Evolutionary conservation across 2,888 invertebrate genomes (phyloP).

Genomic region (Dorcus parallelipipedus): DNA sequence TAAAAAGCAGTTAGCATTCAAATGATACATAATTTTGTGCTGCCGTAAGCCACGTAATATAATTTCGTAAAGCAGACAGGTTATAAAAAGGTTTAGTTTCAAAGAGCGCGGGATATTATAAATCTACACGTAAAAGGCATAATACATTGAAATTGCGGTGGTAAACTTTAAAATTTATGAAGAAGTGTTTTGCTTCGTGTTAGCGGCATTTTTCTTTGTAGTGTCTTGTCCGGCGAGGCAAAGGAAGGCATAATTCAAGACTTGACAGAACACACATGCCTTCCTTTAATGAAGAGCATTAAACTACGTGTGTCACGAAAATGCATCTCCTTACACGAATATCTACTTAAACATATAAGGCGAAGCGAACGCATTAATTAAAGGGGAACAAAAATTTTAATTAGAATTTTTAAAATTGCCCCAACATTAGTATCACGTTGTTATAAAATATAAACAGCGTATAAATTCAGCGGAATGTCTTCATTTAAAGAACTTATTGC

Average conservation of each 20-base stretch:
- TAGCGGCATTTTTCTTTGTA: conserved; percentile 44
- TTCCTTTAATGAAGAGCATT: conserved; percentile 35
- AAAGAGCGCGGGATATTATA: conserved; percentile 5
- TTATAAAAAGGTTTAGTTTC: not conserved
- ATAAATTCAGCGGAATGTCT: conserved; percentile 29
- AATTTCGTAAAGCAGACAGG: too few species aligned
- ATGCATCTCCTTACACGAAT: too few species aligned
- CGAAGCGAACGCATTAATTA: too few species aligned
- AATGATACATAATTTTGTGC: not conserved
- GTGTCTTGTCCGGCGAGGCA: conserved; percentile 33
- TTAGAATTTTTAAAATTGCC: not conserved
- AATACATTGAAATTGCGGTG: conserved; percentile 32
- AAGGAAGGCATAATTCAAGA: conserved; percentile 44
- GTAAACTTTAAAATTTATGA: conserved; percentile 40
- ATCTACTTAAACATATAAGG: too few species aligned
- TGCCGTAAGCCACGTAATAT: too few species aligned
- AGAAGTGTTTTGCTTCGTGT: conserved; percentile 40
- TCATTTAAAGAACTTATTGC: conserved; percentile 32
- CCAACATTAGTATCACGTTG: not conserved
- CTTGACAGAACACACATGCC: conserved; percentile 44
- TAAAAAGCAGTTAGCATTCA: not conserved
- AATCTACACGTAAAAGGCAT: conserved; percentile 22
- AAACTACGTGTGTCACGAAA: conserved; percentile 12
- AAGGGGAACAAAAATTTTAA: not conserved
- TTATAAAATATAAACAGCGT: conserved; percentile 14